A percentile compares a stretch with the other conserved stretches of the same genome.
Conservation (phyloP, 2,797 vertebrate genomes). For the Sebastes taczanowskii region DNA sequence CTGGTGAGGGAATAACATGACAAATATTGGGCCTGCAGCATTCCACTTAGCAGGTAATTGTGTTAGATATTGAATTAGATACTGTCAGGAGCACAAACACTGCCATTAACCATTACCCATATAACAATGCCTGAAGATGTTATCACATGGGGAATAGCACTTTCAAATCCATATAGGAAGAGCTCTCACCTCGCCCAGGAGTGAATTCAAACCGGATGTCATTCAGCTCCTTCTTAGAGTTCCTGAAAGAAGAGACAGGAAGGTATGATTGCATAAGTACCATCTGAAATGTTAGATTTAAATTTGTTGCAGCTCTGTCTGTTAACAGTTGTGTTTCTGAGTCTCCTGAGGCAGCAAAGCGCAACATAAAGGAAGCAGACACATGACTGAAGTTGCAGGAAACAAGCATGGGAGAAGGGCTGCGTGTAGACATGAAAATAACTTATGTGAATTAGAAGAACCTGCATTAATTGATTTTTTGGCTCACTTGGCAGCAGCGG, state of each 20-base stretch:
- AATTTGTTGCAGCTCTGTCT: neutral
- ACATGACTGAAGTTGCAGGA: neutral
- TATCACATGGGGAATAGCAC: conserved; percentile 13
- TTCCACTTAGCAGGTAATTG: conserved; percentile 44
- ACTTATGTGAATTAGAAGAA: neutral
- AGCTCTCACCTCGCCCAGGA: conserved; percentile 92
- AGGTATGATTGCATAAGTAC: conserved; percentile 1
- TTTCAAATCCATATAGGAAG: conserved; percentile 19
- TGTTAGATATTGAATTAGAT: conserved; percentile 45
- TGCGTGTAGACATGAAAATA: conserved; percentile 17
- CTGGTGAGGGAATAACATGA: conserved; percentile 76
- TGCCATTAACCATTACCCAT: conserved; percentile 21
- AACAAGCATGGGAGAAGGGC: neutral
- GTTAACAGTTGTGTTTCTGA: neutral
- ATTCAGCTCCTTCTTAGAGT: conserved; percentile 97
- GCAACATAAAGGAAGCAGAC: neutral
- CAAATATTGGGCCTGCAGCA: conserved; percentile 70
- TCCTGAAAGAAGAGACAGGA: conserved; percentile 81
- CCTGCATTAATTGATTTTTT: neutral
- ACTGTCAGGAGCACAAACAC: conserved; percentile 25
- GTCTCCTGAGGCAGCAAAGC: neutral
- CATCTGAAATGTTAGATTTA: conserved; percentile 12
- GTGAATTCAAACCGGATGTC: conserved; percentile 99
- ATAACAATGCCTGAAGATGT: conserved; percentile 13
- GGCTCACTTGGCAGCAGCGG: neutral